Conservation (phyloP, 2,888 invertebrate species). For the Agrochola lychnidis region DNA sequence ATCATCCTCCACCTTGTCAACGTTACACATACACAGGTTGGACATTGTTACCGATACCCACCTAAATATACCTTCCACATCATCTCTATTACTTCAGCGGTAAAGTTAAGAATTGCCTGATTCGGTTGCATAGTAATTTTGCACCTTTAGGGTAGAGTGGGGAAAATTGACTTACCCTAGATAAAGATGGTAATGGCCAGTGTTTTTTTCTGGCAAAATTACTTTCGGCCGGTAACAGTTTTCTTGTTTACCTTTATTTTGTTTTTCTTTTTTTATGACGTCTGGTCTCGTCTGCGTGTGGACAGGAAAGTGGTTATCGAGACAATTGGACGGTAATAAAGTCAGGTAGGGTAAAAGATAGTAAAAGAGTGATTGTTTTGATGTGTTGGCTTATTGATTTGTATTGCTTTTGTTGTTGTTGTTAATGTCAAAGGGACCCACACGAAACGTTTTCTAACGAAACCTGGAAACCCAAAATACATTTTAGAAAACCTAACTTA, state of each 20-base stretch:
- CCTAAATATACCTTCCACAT: constrained; percentile 27
- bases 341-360: constrained; percentile 41
- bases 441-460: no score
- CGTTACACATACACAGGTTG: constrained; percentile 87
- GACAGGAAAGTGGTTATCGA: constrained; percentile 58
- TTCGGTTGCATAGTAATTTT: constrained; percentile 39
- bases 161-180: constrained; percentile 89
- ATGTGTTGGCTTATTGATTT: constrained; percentile 41
- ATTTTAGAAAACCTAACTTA: no score
- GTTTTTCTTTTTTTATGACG: constrained; percentile 76
- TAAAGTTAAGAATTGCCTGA: constrained; percentile 66
- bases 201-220: constrained; percentile 84
- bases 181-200: constrained; percentile 87
- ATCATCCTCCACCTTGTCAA: constrained; percentile 90
- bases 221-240: constrained; percentile 84
- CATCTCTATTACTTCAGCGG: constrained; percentile 40
- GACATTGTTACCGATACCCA: constrained; percentile 80
- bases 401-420: constrained; percentile 12
- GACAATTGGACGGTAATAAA: constrained; percentile 62
- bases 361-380: constrained; percentile 36
- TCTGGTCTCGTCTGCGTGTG: constrained; percentile 33
- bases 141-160: constrained; percentile 76
- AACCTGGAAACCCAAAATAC: no score
- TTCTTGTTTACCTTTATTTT: constrained; percentile 88
- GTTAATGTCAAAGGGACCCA: neutral